These are phyloP conservation scores for Baryphthengus martii DNA, from an alignment of 2,113 vertebrate genomes.

Conservation along the genomic window DNA sequence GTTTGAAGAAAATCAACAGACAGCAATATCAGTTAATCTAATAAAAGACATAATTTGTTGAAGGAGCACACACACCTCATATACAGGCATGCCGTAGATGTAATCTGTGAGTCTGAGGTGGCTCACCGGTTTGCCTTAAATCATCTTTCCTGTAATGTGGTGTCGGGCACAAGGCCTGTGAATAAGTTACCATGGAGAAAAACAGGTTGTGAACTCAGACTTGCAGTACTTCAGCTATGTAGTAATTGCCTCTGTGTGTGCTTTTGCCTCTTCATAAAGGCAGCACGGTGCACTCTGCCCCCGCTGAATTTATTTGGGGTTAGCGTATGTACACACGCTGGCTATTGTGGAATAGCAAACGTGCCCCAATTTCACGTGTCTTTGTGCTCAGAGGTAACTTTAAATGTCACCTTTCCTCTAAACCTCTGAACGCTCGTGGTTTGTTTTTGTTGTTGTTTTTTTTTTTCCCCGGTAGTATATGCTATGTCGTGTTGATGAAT, in stretches of 20 bases:
- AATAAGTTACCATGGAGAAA: not conserved
- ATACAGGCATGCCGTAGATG: not conserved
- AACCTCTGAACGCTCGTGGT: not conserved
- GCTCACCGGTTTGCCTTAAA: not conserved
- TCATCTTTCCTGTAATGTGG: not conserved
- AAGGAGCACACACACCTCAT: not conserved
- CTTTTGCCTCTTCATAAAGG: not conserved
- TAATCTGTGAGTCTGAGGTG: not conserved
- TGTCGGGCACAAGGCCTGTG: not conserved
- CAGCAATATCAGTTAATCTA: not conserved
- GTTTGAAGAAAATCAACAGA: not conserved
- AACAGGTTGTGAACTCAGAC: not conserved
- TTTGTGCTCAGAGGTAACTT: not conserved
- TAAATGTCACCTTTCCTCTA: not conserved
- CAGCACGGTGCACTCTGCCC: not conserved
- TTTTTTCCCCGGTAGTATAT: not conserved
- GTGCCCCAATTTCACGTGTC: not conserved
- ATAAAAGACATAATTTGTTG: not conserved
- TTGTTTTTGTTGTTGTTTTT: not conserved
- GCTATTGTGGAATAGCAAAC: not conserved
- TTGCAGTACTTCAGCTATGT: not conserved
- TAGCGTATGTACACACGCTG: not conserved
- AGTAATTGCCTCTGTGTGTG: not conserved
- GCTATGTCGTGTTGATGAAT: fast-evolving
- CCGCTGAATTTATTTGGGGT: not conserved